A percentile compares a stretch with the other conserved stretches of the same genome.
phyloP scores from a whole-genome alignment of 2,797 vertebrate species.

The Cryptoprocta ferox region DNA sequence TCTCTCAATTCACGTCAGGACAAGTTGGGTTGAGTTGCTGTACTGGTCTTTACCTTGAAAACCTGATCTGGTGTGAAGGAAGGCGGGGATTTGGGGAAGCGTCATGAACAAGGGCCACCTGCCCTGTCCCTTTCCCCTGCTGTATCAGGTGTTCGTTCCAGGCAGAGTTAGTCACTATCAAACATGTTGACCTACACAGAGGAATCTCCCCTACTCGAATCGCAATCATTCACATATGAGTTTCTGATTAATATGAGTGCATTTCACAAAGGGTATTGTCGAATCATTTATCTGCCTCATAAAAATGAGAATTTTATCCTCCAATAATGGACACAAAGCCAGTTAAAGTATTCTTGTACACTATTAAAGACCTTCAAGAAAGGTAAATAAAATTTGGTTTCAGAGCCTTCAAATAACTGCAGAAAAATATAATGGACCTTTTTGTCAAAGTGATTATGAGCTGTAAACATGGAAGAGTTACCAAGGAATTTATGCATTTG shows the following conservation, averaged over 20 bases:
- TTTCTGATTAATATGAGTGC: background rate
- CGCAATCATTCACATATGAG: background rate
- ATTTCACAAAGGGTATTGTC: background rate
- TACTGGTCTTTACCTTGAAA: background rate
- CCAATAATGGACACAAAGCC: background rate
- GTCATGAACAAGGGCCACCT: background rate
- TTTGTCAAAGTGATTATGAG: background rate
- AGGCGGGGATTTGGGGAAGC: background rate
- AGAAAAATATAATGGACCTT: background rate
- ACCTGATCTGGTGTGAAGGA: background rate
- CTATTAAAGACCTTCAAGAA: background rate
- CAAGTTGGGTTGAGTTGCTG: background rate
- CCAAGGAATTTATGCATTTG: background rate
- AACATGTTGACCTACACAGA: background rate
- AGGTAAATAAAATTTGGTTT: background rate
- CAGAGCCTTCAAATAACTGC: background rate
- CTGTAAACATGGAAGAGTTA: background rate
- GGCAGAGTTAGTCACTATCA: too few relatives aligned
- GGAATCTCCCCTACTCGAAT: background rate
- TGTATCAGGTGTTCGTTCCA: fast-evolving
- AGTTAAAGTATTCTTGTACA: background rate
- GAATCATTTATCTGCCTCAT: background rate
- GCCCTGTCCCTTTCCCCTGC: background rate
- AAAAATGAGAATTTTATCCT: background rate
- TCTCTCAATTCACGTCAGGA: background rate